Base-by-base conservation (phyloP, 2,888 invertebrate genomes). In the Drosophila tanythrix region DNA sequence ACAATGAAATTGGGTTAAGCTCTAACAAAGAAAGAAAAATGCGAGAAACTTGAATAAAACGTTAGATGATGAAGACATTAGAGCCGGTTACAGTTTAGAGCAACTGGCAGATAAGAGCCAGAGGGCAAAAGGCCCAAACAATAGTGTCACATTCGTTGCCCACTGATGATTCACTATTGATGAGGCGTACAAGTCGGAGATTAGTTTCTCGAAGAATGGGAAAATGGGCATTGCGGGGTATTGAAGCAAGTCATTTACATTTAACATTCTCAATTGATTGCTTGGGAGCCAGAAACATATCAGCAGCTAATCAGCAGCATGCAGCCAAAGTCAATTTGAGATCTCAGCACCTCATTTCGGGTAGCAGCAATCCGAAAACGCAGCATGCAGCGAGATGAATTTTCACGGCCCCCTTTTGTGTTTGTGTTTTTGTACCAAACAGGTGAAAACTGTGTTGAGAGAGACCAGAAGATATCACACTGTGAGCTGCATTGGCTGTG, bases 231-330 rank as follows among this genome's bases (percentile, higher is more conserved):
- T 40, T 27, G 8, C 46, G 25, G 31, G 4, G 10, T 38, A 67
- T 50, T 56, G 70, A 58, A 33, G 51, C 40, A 50, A 43, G 40
- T 38, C 72, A 89, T 89, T 87, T 67, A 83, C 88, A 84, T 84
- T 25, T 46, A 88, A 76, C 81, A 81, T 87, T 79, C 76, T 72
- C 81, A 80, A 82, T 83, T 83, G 79, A 61, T 51, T 70, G 68
- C 50, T 70, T 82, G 76, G 79, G 71, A 71, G 88, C 83, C 68
- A 55, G 40, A 61, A 78, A 82, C 78, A 77, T 81, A 84, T 87
- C 89, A 89, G 87, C 89, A 76, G 89, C 89, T 87, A 87, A 87
- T 87, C 87, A 89, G 88, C 81, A 79, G 81, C 85, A 76, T 83
- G 79, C 64, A 77, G 81, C 74, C 80, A 70, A 52, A 75, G 77